Conservation (phyloP, 2,888 invertebrate species). For the Cactoblastis cactorum region DNA sequence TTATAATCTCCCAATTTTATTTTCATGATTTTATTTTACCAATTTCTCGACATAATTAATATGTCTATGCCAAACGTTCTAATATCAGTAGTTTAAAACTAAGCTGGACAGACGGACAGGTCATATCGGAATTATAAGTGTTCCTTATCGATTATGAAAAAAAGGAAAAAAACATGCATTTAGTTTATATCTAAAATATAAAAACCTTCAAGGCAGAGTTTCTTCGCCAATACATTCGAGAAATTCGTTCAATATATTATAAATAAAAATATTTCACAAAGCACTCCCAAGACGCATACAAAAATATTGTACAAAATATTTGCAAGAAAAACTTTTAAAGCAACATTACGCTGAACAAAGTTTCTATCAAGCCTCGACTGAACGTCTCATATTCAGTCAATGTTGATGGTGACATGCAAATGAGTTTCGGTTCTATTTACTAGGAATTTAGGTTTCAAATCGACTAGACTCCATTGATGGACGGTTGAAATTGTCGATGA, state of each 20-base stretch:
- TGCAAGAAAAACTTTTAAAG: conserved; percentile 13
- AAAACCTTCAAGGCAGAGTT: background rate
- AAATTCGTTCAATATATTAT: background rate
- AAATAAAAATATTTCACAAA: conserved; percentile 1
- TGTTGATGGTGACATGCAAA: background rate
- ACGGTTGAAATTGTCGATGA: conserved; percentile 21
- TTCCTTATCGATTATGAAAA: no score
- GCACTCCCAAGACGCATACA: conserved; percentile 3
- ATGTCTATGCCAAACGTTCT: no score
- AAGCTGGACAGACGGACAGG: no score
- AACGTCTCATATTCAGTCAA: background rate
- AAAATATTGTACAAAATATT: conserved; percentile 10
- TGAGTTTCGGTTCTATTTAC: background rate
- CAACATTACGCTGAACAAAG: conserved; percentile 14
- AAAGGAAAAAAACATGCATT: no score
- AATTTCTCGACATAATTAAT: no score
- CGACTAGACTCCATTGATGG: background rate
- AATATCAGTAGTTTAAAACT: no score
- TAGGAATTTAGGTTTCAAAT: conserved; percentile 1
- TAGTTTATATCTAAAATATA: no score
- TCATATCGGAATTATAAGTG: no score
- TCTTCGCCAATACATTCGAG: background rate
- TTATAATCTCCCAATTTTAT: no score
- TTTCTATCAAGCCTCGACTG: conserved; percentile 1
- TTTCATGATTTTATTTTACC: no score